Evolutionary conservation across 2,113 vertebrate species (phyloP).

Genomic region (Maccullochella peelii): DNA sequence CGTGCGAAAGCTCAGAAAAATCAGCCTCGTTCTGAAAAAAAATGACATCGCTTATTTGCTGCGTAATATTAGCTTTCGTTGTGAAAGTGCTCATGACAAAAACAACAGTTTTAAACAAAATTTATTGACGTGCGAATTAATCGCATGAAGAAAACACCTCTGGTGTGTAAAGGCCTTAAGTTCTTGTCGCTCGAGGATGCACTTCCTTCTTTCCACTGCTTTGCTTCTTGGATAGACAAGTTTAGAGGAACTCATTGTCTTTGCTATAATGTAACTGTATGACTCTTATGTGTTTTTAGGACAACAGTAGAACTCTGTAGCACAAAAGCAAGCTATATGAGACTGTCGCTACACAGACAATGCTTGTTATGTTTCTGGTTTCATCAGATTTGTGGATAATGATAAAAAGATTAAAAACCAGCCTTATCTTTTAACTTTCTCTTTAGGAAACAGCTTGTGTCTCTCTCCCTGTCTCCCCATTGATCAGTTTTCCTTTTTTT

Average conservation of each 20-base stretch:
- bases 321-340: not conserved
- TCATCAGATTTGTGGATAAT: not conserved
- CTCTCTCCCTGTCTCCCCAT: not conserved
- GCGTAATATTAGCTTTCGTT: no score
- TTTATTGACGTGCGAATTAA: no score
- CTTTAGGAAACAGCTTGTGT: not conserved
- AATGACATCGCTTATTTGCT: no score
- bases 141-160: no score
- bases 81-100: no score
- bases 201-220: not conserved
- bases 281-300: not conserved
- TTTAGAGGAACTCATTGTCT: not conserved
- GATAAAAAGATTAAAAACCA: not conserved
- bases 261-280: not conserved
- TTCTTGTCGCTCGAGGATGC: no score
- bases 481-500: not conserved
- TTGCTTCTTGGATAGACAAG: not conserved
- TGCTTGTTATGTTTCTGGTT: not conserved
- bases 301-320: not conserved
- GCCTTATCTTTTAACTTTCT: not conserved
- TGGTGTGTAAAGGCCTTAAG: no score
- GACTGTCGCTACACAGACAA: not conserved
- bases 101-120: no score
- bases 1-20: no score
- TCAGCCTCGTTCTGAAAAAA: no score